These are phyloP conservation scores for Acronicta alni DNA, from an alignment of 2,888 invertebrate genomes.

Conservation along the genomic window DNA sequence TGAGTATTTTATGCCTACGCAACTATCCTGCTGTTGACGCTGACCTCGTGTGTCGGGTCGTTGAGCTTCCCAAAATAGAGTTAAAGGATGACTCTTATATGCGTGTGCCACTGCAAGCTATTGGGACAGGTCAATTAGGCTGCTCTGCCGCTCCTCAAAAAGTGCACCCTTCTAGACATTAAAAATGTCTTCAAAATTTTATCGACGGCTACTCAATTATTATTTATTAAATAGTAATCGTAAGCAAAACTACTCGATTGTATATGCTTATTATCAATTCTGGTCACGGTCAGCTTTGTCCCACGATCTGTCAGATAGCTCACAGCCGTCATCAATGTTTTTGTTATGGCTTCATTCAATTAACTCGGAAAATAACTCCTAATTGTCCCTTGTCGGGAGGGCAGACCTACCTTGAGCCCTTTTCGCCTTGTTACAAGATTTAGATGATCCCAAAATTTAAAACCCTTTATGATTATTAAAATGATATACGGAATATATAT, in stretches of 20 bases:
- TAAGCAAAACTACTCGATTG: constrained; percentile 6
- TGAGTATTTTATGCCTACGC: background rate
- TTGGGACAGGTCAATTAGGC: background rate
- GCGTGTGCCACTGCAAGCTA: background rate
- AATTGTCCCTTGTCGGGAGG: constrained; percentile 2
- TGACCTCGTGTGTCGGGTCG: background rate
- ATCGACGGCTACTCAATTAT: too few species aligned
- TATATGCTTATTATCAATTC: constrained; percentile 16
- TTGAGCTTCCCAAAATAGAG: background rate
- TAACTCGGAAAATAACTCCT: constrained; percentile 13
- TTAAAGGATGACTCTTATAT: background rate
- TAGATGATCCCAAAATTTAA: background rate
- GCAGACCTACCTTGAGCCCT: background rate
- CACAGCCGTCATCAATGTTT: constrained; percentile 13
- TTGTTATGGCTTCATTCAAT: constrained; percentile 28
- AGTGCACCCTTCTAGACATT: too few species aligned
- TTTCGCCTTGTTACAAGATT: background rate
- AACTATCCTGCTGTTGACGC: background rate
- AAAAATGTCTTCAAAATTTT: too few species aligned
- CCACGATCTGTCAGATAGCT: constrained; percentile 28
- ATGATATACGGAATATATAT: too few species aligned
- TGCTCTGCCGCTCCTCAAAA: too few species aligned
- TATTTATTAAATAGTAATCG: too few species aligned
- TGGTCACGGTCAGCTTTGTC: constrained; percentile 16
- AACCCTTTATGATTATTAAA: background rate